These are phyloP conservation scores for Xiphorhynchus erythropygius DNA, from an alignment of 2,797 vertebrate genomes.

Conservation along the genomic window DNA sequence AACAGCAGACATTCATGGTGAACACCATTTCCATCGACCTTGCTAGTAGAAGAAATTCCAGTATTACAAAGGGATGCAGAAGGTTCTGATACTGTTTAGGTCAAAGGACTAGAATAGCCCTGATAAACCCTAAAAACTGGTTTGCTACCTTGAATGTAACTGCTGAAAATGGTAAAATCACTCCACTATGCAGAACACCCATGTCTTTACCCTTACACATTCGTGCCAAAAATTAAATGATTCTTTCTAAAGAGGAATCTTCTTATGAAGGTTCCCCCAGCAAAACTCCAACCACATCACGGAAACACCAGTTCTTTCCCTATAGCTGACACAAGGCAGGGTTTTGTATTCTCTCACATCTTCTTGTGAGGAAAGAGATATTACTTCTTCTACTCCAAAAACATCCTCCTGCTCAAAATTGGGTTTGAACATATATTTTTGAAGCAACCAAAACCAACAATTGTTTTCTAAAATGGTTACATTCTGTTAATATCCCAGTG, in stretches of 20 bases:
- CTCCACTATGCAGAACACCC: neutral
- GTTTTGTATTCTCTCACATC: neutral
- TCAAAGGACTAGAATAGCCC: neutral
- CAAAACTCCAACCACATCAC: neutral
- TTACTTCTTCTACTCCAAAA: neutral
- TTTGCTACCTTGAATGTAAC: neutral
- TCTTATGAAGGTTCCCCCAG: neutral
- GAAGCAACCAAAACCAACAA: neutral
- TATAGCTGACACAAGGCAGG: neutral
- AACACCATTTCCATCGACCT: neutral
- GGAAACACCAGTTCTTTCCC: neutral
- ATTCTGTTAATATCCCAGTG: neutral
- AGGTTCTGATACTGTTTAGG: neutral
- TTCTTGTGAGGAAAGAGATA: neutral
- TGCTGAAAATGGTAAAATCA: neutral
- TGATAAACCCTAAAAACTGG: neutral
- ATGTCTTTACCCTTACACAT: neutral
- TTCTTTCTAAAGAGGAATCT: neutral
- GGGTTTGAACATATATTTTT: fast-evolving
- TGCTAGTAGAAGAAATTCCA: neutral
- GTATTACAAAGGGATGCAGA: neutral
- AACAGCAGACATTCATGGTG: neutral
- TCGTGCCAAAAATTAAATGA: neutral
- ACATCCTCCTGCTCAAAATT: neutral
- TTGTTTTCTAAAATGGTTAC: neutral